phyloP scores from a whole-genome alignment of 2,888 invertebrate species.

The Oligia latruncula region DNA sequence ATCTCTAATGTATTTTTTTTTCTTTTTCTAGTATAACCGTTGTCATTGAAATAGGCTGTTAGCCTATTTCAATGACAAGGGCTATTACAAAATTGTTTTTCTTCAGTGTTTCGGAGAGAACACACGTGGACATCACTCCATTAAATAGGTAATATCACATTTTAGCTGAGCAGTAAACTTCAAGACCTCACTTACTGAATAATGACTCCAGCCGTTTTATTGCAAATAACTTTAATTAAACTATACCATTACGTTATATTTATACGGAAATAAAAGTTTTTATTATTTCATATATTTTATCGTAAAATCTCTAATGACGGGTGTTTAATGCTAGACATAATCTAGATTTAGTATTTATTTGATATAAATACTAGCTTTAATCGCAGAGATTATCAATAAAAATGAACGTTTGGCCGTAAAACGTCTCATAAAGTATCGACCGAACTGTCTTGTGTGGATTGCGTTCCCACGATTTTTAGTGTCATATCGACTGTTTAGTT shows the following conservation, averaged over 20 bases:
- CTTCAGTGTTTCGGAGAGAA: neutral
- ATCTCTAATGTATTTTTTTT: neutral
- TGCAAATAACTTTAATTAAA: conserved; percentile 62
- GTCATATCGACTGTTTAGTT: neutral
- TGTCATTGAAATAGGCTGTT: no score
- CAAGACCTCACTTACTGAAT: conserved; percentile 30
- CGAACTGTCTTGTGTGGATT: neutral
- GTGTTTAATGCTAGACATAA: conserved; percentile 42
- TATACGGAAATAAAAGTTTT: conserved; percentile 50
- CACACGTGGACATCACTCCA: neutral
- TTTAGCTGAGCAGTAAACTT: conserved; percentile 16
- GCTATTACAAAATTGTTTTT: neutral
- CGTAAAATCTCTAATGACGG: conserved; percentile 48
- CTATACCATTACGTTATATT: conserved; percentile 49
- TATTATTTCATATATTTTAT: conserved; percentile 43
- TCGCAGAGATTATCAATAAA: conserved; percentile 36
- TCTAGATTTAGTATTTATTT: conserved; percentile 54
- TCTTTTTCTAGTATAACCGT: neutral
- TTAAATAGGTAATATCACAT: conserved; percentile 21
- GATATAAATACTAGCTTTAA: conserved; percentile 45
- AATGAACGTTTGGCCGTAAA: conserved; percentile 42
- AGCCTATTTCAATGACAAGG: neutral
- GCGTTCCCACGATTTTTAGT: conserved; percentile 43
- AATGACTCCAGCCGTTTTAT: conserved; percentile 51
- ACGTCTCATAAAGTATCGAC: conserved; percentile 13